These are phyloP conservation scores for Petromus typicus DNA, from an alignment of 2,113 vertebrate genomes.

Conservation along the genomic window DNA sequence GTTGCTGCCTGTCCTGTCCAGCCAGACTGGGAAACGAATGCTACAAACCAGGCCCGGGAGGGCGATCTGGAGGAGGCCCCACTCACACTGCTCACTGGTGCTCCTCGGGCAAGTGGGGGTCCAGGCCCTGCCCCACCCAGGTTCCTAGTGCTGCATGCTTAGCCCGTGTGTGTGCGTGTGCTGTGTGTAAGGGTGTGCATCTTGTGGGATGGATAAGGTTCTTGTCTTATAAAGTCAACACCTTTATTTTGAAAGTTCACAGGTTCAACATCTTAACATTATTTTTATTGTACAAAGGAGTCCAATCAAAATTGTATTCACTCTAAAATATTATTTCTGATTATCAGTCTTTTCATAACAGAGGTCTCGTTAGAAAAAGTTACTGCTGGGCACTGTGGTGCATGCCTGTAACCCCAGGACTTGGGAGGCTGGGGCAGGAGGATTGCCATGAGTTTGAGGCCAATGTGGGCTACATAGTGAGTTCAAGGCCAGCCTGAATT, in stretches of 20 bases:
- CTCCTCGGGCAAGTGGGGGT: neutral
- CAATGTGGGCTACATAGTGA: neutral
- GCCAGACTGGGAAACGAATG: neutral
- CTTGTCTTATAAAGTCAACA: neutral
- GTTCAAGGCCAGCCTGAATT: neutral
- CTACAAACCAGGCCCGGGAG: too few relatives aligned
- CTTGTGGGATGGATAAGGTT: neutral
- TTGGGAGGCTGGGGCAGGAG: neutral
- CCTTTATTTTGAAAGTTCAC: conserved; percentile 52
- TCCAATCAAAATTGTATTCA: conserved; percentile 60
- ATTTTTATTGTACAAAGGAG: conserved; percentile 48
- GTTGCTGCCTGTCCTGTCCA: neutral
- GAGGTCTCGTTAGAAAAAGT: neutral
- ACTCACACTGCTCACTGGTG: neutral
- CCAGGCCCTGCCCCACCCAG: neutral
- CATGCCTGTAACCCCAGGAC: neutral
- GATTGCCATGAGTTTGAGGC: neutral
- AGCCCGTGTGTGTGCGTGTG: neutral
- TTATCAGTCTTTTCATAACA: conserved; percentile 37
- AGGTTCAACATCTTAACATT: neutral
- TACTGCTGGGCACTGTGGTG: neutral
- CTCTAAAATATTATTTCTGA: conserved; percentile 51
- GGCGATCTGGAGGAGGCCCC: neutral
- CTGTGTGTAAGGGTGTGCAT: neutral
- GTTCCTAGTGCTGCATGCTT: neutral